A percentile compares a stretch with the other conserved stretches of the same genome.
Conservation (phyloP, 1,140 invertebrate genomes). For the Littorina saxatilis region DNA sequence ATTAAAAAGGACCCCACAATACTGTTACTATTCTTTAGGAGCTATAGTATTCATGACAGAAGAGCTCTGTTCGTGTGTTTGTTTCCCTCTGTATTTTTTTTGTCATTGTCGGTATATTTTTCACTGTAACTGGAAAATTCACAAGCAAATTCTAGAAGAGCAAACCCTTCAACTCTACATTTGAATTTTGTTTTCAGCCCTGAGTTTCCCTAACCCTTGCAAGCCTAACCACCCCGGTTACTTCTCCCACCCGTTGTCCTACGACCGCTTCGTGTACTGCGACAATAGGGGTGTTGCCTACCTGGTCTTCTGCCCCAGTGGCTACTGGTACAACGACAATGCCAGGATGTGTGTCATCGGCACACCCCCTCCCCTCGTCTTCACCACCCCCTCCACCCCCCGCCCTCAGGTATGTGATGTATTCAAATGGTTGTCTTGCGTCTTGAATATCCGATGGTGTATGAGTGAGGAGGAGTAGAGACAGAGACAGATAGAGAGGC, state of each 20-base stretch:
- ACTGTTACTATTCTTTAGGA: no score
- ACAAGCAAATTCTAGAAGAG: no score
- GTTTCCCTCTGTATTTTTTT: background rate
- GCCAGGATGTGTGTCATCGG: background rate
- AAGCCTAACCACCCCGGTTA: conserved; percentile 17
- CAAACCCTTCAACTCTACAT: no score
- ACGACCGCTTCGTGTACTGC: conserved; percentile 33
- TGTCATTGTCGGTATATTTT: no score
- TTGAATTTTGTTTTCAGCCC: background rate
- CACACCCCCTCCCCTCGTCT: background rate
- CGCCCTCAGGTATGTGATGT: background rate
- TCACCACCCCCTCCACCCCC: background rate
- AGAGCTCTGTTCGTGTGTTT: background rate
- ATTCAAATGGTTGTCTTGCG: background rate
- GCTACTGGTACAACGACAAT: conserved; percentile 33
- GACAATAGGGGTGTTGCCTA: background rate
- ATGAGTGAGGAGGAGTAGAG: background rate
- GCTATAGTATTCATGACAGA: background rate
- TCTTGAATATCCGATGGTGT: no score
- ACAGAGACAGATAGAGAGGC: no score
- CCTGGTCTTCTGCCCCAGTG: conserved; percentile 22
- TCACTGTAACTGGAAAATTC: no score
- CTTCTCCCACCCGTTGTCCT: conserved; percentile 2
- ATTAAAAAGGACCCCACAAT: no score
- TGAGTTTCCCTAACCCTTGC: conserved; percentile 23